phyloP scores from a whole-genome alignment of 2,113 vertebrate species.

The Conger conger region DNA sequence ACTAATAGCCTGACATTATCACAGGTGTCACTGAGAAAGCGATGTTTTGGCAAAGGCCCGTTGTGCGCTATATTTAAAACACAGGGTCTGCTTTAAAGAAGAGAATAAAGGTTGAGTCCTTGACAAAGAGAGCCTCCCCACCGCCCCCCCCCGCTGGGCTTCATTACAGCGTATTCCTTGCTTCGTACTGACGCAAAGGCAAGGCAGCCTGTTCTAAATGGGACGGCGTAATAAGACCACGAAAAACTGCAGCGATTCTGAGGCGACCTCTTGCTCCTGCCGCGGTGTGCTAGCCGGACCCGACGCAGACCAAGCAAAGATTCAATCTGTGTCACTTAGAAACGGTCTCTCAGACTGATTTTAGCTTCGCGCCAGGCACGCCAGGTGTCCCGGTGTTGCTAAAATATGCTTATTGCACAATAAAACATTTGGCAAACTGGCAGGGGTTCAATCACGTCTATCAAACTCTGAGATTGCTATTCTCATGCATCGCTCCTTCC shows the following conservation, averaged over 20 bases:
- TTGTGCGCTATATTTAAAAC: constrained; percentile 18
- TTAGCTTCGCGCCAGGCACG: not conserved
- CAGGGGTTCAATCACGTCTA: constrained; percentile 25
- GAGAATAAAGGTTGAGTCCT: not conserved
- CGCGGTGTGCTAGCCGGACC: not conserved
- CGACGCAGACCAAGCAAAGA: not conserved
- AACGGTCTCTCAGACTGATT: constrained; percentile 6
- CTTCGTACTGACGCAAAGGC: constrained; percentile 7
- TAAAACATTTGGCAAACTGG: constrained; percentile 21
- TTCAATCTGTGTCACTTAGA: constrained; percentile 24
- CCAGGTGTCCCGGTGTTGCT: not conserved
- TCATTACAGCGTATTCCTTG: not conserved
- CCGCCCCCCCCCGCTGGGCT: not conserved
- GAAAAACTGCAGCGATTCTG: not conserved
- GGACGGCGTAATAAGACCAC: not conserved
- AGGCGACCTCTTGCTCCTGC: not conserved
- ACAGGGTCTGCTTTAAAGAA: constrained; percentile 10
- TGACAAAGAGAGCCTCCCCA: not conserved
- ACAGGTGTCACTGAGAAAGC: not conserved
- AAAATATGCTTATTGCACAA: constrained; percentile 22
- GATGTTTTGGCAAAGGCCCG: constrained; percentile 11
- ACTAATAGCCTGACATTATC: not conserved
- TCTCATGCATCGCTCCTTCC: not conserved
- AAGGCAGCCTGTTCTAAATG: not conserved
- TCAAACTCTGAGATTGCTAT: constrained; percentile 16